phyloP scores from a whole-genome alignment of 2,797 vertebrate species.

The Scarus forsteni region DNA sequence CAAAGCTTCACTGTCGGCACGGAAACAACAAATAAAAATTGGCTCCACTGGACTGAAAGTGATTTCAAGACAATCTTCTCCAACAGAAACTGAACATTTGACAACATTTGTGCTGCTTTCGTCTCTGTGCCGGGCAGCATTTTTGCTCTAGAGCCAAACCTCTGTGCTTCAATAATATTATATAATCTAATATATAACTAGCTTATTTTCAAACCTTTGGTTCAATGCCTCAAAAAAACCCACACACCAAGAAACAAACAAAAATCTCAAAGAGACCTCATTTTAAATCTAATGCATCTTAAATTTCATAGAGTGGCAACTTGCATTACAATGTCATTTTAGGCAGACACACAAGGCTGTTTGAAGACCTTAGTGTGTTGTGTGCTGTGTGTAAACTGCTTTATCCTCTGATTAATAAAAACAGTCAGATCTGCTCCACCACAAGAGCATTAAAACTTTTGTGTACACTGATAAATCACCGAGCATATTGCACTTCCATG shows the following conservation, averaged over 20 bases:
- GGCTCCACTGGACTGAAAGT: neutral
- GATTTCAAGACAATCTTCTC: constrained; percentile 15
- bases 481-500: constrained; percentile 73
- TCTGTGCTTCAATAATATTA: constrained; percentile 28
- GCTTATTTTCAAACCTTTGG: constrained; percentile 55
- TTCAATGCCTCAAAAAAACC: constrained; percentile 42
- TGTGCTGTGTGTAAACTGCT: constrained; percentile 6
- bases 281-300: constrained; percentile 29
- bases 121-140: constrained; percentile 8
- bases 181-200: constrained; percentile 25
- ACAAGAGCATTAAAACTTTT: constrained; percentile 10
- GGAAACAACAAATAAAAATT: constrained; percentile 19
- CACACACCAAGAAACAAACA: constrained; percentile 19
- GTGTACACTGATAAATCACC: constrained; percentile 36
- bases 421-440: constrained; percentile 27
- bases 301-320: constrained; percentile 20
- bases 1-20: constrained; percentile 3
- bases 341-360: constrained; percentile 40
- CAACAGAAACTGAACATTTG: constrained; percentile 16
- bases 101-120: constrained; percentile 3
- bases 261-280: constrained; percentile 26
- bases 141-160: neutral
- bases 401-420: constrained; percentile 13
- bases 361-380: constrained; percentile 9
- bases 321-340: constrained; percentile 33